A percentile compares a stretch with the other conserved stretches of the same genome.
Conservation (phyloP, 1,140 invertebrate genomes). For the Macrocentrus cingulum region DNA sequence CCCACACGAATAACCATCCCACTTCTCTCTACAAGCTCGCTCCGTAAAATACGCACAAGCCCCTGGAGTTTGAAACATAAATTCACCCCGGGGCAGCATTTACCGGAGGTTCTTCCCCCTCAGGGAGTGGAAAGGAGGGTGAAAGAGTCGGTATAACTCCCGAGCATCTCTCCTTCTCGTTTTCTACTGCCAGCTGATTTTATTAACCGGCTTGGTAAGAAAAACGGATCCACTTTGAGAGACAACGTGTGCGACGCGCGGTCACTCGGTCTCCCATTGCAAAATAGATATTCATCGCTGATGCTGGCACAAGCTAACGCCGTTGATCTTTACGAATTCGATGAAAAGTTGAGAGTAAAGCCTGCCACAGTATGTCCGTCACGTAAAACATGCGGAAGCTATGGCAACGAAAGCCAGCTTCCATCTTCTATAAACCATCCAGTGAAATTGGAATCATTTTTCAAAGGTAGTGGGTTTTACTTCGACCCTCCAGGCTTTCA, state of each 20-base stretch:
- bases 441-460: slow-evolving; percentile 57
- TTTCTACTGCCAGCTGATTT: slow-evolving; percentile 36
- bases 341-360: slow-evolving; percentile 35
- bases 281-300: slow-evolving; percentile 1
- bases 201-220: slow-evolving; percentile 43
- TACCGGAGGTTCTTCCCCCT: slow-evolving; percentile 16
- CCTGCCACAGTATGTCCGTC: slow-evolving; percentile 46
- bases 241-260: too few species aligned
- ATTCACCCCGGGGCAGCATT: slow-evolving; percentile 29
- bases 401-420: slow-evolving; percentile 30
- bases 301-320: too few species aligned
- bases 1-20: not conserved
- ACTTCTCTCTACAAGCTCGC: slow-evolving; percentile 13
- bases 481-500: not conserved
- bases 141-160: not conserved
- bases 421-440: slow-evolving; percentile 37
- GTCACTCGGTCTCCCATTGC: slow-evolving; percentile 3
- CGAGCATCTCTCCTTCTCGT: slow-evolving; percentile 3
- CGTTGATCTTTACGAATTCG: slow-evolving; percentile 34
- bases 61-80: slow-evolving; percentile 34
- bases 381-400: slow-evolving; percentile 38
- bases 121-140: too few species aligned
- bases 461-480: slow-evolving; percentile 31
- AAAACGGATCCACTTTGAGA: slow-evolving; percentile 36
- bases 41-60: slow-evolving; percentile 30